Base-by-base conservation (phyloP, 37 sponge, comb jelly and placozoan genomes). In the Bolinopsis microptera region DNA sequence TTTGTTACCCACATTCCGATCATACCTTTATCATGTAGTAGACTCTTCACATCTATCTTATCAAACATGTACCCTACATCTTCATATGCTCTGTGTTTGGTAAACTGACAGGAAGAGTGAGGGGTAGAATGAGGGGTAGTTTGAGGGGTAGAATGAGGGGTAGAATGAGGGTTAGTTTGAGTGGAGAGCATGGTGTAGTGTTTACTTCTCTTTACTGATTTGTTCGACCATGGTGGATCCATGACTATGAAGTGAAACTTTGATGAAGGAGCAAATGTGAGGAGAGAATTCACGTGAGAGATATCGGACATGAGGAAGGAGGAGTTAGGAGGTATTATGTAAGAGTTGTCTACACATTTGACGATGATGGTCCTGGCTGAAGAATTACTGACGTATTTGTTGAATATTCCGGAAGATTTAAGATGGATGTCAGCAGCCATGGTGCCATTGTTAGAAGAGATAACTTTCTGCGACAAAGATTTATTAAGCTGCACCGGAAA, bases 221-320 rank as follows among this genome's bases (percentile, higher is more conserved):
- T 86, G 30, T 80, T 80, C 9, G 30, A 35, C 82, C 82, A 80
- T 16, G 82, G 82, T 35, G 82, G 82, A 80, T 80, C 82, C 35
- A 80, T 35, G 37, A 80, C 82, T 1, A 80, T 35, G 9, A 33
- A 36, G 35, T 33, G 35, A 30, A 35, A 80, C 32, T 35, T 70
- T 70, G 74, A 70, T 70, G 74, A 70, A 35, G 82, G 82, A 80
- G 38, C 82, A 80, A 36, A 80, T 8, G 1, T 35, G 37, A 35
- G 37, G 23, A 80, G 82, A 8, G 16, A 5, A 36, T 80, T 22
- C 1, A 86, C n/a, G 61, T 86, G 90, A 24, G 26, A 22, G 30
- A 86, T 86, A 26, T 86, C 90, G 0, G 90, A 86, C 40, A 86
- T 8, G 31, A 86, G 90, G 90, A 86, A 86, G n/a, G 90, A 86